Evolutionary conservation across 2,113 vertebrate species (phyloP).

Genomic region (Podarcis cretensis): DNA sequence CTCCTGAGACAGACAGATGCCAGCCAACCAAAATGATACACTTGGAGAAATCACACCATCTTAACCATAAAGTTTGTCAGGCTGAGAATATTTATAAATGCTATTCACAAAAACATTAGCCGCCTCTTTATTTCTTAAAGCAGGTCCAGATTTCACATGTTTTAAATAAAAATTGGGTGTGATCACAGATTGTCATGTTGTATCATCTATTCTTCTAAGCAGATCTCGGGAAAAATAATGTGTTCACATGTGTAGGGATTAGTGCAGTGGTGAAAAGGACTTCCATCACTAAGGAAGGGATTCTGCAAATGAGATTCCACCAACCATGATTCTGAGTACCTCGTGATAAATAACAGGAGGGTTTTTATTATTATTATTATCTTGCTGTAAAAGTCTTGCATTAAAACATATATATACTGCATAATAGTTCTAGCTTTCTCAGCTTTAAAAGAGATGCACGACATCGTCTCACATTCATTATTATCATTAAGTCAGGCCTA

Average conservation of each 20-base stretch:
- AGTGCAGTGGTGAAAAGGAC: background rate
- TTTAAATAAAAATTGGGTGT: conserved; percentile 44
- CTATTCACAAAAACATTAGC: conserved; percentile 48
- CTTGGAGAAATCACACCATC: too few relatives aligned
- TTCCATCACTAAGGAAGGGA: too few relatives aligned
- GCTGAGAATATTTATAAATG: conserved; percentile 38
- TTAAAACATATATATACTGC: background rate
- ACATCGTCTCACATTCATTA: background rate
- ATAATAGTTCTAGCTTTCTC: background rate
- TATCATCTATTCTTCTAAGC: conserved; percentile 29
- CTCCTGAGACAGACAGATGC: too few relatives aligned
- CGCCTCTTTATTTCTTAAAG: conserved; percentile 51
- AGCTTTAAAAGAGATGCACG: background rate
- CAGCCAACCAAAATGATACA: too few relatives aligned
- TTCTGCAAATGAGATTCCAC: too few relatives aligned
- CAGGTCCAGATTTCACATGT: conserved; percentile 56
- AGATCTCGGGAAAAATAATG: conserved; percentile 21
- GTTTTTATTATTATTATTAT: background rate
- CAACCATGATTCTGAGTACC: background rate
- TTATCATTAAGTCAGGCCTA: background rate
- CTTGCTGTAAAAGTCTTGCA: background rate
- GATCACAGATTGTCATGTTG: conserved; percentile 6
- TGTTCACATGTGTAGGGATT: background rate
- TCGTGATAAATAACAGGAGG: background rate
- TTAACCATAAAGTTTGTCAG: conserved; percentile 17